These are phyloP conservation scores for Irena cyanogastra DNA, from an alignment of 2,113 vertebrate species.

Conservation along the genomic window DNA sequence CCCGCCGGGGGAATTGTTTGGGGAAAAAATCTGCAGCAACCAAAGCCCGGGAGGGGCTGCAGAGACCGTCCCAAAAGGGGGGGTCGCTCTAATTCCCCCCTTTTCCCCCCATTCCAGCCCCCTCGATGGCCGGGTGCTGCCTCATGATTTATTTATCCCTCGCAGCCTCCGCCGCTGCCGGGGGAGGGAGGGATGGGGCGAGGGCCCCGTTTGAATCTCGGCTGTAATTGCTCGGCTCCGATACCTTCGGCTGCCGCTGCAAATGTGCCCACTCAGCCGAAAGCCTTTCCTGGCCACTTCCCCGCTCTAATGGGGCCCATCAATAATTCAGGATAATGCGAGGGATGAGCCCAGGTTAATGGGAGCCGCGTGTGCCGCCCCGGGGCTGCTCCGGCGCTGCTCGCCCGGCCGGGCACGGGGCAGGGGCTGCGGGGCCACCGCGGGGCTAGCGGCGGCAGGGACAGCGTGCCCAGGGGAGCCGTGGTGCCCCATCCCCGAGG, in stretches of 20 bases:
- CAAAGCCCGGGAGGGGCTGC: not conserved
- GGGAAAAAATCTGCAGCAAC: not conserved
- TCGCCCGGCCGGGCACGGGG: accelerated
- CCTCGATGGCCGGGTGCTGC: not conserved
- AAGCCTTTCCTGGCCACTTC: conserved; percentile 43
- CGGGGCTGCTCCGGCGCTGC: not conserved
- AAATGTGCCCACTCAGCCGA: conserved; percentile 43
- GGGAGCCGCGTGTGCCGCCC: not conserved
- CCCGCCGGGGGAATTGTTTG: not conserved
- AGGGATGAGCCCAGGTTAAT: conserved; percentile 47
- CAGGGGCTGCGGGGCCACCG: not conserved
- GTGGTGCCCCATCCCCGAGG: too few species aligned
- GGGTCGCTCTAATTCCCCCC: not conserved
- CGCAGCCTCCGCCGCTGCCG: not conserved
- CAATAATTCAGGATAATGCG: conserved; percentile 60
- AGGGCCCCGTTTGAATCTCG: not conserved
- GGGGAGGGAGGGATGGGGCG: not conserved
- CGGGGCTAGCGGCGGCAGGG: accelerated
- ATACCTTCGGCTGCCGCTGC: not conserved
- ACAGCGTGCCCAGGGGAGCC: accelerated
- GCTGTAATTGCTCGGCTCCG: conserved; percentile 26
- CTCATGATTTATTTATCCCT: conserved; percentile 32
- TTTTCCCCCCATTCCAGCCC: not conserved
- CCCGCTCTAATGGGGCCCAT: conserved; percentile 51
- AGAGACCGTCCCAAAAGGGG: accelerated